Conservation (phyloP, 2,888 invertebrate genomes). For the Dicycla oo region DNA sequence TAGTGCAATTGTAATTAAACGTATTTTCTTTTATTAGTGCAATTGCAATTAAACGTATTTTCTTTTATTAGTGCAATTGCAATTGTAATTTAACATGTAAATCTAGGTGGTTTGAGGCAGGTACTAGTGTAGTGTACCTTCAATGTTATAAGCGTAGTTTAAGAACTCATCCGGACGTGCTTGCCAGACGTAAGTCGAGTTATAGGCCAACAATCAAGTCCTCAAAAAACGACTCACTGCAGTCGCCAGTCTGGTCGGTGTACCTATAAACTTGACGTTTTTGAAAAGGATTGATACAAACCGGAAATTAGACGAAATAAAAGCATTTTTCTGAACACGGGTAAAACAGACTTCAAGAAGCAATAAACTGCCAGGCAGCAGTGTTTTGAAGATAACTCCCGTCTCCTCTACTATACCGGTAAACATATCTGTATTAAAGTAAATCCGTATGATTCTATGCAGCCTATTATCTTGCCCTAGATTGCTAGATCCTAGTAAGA, state of each 20-base stretch:
- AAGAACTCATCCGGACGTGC: neutral
- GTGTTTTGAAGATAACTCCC: neutral
- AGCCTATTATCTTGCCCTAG: slow-evolving; percentile 15
- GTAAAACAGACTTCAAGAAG: neutral
- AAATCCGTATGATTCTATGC: slow-evolving; percentile 50
- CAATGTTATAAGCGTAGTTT: neutral
- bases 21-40: too few relatives aligned
- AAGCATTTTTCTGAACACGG: neutral
- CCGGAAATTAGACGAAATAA: neutral
- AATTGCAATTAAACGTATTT: too few relatives aligned
- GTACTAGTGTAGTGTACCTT: slow-evolving; percentile 8
- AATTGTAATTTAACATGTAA: too few relatives aligned
- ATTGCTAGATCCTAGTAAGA: slow-evolving; percentile 6
- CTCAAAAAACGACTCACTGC: neutral
- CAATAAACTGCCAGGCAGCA: neutral
- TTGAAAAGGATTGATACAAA: neutral
- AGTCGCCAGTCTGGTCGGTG: neutral
- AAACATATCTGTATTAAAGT: neutral
- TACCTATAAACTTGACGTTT: neutral
- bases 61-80: too few relatives aligned
- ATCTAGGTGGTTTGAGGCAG: neutral
- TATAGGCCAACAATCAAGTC: neutral
- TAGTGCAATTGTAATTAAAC: too few relatives aligned
- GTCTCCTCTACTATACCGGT: neutral
- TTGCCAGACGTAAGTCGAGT: neutral